Conservation (phyloP, 1,140 invertebrate species). For the Drosophila bipectinata region DNA sequence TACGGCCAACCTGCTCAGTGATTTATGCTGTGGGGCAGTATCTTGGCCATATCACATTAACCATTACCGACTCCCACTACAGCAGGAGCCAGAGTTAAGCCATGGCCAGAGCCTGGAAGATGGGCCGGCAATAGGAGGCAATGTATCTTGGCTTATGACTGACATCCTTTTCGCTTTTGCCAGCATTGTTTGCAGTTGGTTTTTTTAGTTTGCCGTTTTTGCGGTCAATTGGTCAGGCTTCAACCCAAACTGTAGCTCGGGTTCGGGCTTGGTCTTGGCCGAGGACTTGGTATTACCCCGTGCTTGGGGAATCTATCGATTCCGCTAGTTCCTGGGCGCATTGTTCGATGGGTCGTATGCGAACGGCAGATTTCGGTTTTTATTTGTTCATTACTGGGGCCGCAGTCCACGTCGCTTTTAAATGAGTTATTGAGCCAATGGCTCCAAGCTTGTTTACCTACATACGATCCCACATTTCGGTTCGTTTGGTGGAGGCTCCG, state of each 20-base stretch:
- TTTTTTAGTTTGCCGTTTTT: conserved; percentile 51
- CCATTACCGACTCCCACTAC: conserved; percentile 67
- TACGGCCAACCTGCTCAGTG: conserved; percentile 56
- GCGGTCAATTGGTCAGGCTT: conserved; percentile 75
- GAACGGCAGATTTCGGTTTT: conserved; percentile 75
- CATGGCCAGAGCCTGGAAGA: conserved; percentile 19
- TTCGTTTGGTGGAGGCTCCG: conserved; percentile 16
- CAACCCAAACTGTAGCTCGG: neutral
- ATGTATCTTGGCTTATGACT: conserved; percentile 80
- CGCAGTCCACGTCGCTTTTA: conserved; percentile 69
- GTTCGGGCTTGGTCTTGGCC: conserved; percentile 3
- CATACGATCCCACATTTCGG: conserved; percentile 38
- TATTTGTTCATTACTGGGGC: conserved; percentile 77
- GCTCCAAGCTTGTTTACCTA: conserved; percentile 66
- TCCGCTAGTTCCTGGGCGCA: conserved; percentile 59
- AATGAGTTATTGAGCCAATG: conserved; percentile 80
- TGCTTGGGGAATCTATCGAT: conserved; percentile 41
- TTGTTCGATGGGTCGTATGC: conserved; percentile 63
- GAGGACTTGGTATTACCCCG: conserved; percentile 20
- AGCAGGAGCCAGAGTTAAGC: conserved; percentile 31
- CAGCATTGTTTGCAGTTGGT: conserved; percentile 56
- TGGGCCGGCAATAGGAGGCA: conserved; percentile 42
- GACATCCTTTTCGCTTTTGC: conserved; percentile 79
- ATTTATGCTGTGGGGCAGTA: conserved; percentile 69
- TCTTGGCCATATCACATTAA: conserved; percentile 78